A percentile compares a stretch with the other conserved stretches of the same genome.
Evolutionary conservation across 2,797 vertebrate genomes (phyloP).

Genomic region (Pempheris klunzingeri): DNA sequence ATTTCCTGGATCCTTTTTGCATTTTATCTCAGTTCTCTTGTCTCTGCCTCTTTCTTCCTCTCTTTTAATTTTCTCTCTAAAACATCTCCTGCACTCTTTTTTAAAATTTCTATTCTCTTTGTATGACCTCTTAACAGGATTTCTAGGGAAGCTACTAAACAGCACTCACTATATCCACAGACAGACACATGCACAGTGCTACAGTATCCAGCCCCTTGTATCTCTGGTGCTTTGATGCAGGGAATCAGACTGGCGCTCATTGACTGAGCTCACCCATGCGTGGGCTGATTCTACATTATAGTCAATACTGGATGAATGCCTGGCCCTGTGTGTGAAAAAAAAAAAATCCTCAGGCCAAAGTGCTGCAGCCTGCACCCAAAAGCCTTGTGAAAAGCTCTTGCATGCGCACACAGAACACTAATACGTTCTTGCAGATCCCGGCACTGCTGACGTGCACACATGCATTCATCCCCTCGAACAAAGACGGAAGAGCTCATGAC

Average conservation of each 20-base stretch:
- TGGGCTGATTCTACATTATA: conserved; percentile 71
- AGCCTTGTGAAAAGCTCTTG: conserved; percentile 45
- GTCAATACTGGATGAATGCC: conserved; percentile 75
- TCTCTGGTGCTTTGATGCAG: conserved; percentile 55
- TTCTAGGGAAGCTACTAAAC: conserved; percentile 23
- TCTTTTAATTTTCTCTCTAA: neutral
- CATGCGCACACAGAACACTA: conserved; percentile 26
- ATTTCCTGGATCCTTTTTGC: neutral
- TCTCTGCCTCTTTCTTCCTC: no score
- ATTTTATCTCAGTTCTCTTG: neutral
- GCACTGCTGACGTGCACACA: conserved; percentile 5
- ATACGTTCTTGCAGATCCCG: neutral
- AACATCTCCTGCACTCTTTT: neutral
- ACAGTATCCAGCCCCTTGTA: conserved; percentile 41
- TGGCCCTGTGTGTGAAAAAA: conserved; percentile 57
- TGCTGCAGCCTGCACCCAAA: conserved; percentile 62
- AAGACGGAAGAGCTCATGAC: conserved; percentile 17
- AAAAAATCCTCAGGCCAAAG: conserved; percentile 60
- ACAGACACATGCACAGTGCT: conserved; percentile 5
- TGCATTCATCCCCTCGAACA: conserved; percentile 18
- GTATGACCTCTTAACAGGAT: neutral
- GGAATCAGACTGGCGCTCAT: conserved; percentile 66
- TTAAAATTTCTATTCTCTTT: neutral
- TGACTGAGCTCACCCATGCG: conserved; percentile 73
- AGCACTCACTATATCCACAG: conserved; percentile 15